Conservation (phyloP, 2,797 vertebrate species). For the Sardinella longiceps region DNA sequence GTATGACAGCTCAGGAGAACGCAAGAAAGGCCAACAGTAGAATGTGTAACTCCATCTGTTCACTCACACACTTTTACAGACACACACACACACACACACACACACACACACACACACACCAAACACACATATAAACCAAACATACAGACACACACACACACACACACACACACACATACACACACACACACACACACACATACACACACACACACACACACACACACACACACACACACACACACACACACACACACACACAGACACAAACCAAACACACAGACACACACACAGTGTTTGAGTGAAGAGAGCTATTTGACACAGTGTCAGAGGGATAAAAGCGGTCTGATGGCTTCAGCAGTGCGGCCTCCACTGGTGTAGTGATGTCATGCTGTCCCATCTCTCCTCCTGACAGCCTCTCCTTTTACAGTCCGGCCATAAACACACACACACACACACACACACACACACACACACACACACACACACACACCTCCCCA, state of each 20-base stretch:
- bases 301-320: background rate
- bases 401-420: background rate
- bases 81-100: background rate
- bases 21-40: background rate
- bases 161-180: too few species aligned
- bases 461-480: too few species aligned
- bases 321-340: background rate
- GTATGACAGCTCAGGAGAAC: background rate
- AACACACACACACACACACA: background rate
- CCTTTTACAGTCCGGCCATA: background rate
- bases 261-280: background rate
- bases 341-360: background rate
- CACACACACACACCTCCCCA: background rate
- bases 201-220: background rate
- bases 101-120: background rate
- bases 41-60: background rate
- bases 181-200: too few species aligned
- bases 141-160: too few species aligned
- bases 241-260: background rate
- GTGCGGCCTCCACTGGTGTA: too few species aligned
- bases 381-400: background rate
- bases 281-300: background rate
- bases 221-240: too few species aligned
- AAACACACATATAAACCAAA: background rate
- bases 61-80: background rate